Percentiles rank a stretch among this genome's conserved stretches.
Evolutionary conservation across 2,888 invertebrate genomes (phyloP).

Genomic region (Meiosimyza platycephala): DNA sequence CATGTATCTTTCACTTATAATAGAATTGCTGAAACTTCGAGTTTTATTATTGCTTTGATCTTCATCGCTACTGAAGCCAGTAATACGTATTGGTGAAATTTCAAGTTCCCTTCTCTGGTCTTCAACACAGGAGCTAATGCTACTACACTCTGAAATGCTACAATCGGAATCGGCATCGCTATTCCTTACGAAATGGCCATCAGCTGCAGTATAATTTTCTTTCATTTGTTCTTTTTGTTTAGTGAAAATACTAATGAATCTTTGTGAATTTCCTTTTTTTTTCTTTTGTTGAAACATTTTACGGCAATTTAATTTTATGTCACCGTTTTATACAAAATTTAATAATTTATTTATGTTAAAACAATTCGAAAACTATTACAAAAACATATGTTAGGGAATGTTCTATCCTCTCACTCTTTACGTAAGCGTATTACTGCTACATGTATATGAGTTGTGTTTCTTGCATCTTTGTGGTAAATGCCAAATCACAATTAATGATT

Average conservation of each 20-base stretch:
- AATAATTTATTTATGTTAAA: no score
- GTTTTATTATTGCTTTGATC: background rate
- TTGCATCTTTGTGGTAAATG: no score
- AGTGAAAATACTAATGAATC: conserved; percentile 14
- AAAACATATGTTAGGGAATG: no score
- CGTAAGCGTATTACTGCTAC: no score
- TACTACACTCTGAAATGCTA: conserved; percentile 30
- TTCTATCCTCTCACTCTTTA: no score
- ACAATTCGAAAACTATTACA: no score
- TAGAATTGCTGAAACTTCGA: background rate
- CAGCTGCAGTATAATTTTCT: no score
- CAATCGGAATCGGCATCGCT: background rate
- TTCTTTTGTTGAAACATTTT: background rate
- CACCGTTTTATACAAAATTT: no score
- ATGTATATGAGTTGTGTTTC: no score
- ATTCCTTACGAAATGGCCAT: background rate
- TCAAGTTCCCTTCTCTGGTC: background rate
- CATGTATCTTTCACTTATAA: no score
- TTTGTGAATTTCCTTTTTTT: background rate
- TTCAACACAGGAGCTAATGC: background rate
- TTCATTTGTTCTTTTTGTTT: background rate
- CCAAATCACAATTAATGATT: no score
- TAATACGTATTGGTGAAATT: conserved; percentile 8
- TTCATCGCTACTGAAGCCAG: conserved; percentile 26
- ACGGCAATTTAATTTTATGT: no score